Conservation (phyloP, 1,140 invertebrate species). For the Drosophila grimshawi region DNA sequence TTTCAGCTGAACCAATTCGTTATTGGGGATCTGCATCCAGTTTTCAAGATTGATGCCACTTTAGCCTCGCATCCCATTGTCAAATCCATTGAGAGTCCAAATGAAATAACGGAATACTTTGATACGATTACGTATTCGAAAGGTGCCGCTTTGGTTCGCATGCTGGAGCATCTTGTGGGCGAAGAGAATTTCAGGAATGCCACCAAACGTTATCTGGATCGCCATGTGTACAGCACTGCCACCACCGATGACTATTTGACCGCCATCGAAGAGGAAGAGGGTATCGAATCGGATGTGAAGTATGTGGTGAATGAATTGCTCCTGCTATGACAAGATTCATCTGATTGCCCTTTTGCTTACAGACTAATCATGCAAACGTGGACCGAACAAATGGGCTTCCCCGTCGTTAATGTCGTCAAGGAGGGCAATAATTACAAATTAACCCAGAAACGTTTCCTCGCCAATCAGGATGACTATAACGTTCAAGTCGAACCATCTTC, state of each 20-base stretch:
- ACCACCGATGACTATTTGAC: constrained; percentile 91
- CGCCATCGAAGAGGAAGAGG: constrained; percentile 86
- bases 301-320: constrained; percentile 44
- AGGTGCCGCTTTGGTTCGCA: constrained; percentile 94
- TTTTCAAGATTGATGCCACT: constrained; percentile 91
- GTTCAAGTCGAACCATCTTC: constrained; percentile 85
- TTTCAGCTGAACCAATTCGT: constrained; percentile 89
- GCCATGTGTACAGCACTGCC: constrained; percentile 90
- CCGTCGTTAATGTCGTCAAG: constrained; percentile 89
- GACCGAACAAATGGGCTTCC: constrained; percentile 96
- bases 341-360: neutral
- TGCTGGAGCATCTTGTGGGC: constrained; percentile 94
- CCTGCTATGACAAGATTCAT: neutral
- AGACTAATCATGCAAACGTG: constrained; percentile 95
- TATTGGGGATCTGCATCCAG: constrained; percentile 89
- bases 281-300: constrained; percentile 85
- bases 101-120: constrained; percentile 96
- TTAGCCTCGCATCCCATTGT: constrained; percentile 95
- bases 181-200: constrained; percentile 90
- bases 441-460: constrained; percentile 90
- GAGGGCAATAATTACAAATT: constrained; percentile 86
- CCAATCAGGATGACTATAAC: constrained; percentile 87
- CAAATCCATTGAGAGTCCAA: constrained; percentile 91
- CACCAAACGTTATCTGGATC: constrained; percentile 90
- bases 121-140: constrained; percentile 97